Conservation (phyloP, 2,797 vertebrate species). For the Pipistrellus nathusii region DNA sequence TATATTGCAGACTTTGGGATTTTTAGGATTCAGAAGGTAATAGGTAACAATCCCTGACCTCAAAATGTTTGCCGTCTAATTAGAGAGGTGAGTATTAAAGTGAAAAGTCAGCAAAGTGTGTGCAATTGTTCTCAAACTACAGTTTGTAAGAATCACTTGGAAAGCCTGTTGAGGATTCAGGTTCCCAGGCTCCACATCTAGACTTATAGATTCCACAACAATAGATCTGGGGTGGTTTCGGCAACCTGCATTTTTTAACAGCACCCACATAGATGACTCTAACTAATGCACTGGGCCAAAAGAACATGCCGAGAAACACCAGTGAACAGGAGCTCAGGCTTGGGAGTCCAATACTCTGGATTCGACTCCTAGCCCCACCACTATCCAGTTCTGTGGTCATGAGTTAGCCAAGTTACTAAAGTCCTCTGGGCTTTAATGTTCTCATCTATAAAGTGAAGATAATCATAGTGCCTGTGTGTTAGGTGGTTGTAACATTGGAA, state of each 20-base stretch:
- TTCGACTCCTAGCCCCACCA: not conserved
- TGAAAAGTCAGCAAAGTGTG: not conserved
- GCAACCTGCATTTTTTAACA: not conserved
- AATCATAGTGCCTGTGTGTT: not conserved
- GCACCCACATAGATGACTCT: not conserved
- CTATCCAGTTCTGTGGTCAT: not conserved
- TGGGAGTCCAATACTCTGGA: not conserved
- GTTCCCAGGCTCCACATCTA: not conserved
- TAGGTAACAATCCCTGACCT: not conserved
- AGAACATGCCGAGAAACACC: not conserved
- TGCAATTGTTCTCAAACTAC: not conserved
- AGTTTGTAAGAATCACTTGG: not conserved
- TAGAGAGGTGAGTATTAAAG: not conserved
- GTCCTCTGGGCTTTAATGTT: not conserved
- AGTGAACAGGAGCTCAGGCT: not conserved
- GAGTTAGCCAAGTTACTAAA: not conserved
- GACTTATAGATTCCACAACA: not conserved
- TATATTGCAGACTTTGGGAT: not conserved
- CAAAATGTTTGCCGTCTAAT: not conserved
- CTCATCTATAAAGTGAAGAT: constrained; percentile 17
- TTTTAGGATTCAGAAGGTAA: constrained; percentile 1
- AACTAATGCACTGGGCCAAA: not conserved
- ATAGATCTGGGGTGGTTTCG: not conserved
- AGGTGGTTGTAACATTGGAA: not conserved
- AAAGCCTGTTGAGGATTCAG: not conserved